Evolutionary conservation across 2,888 invertebrate genomes (phyloP), one percentile per base, ranked within the genome.

Genomic region (Ctena decussata): DNA sequence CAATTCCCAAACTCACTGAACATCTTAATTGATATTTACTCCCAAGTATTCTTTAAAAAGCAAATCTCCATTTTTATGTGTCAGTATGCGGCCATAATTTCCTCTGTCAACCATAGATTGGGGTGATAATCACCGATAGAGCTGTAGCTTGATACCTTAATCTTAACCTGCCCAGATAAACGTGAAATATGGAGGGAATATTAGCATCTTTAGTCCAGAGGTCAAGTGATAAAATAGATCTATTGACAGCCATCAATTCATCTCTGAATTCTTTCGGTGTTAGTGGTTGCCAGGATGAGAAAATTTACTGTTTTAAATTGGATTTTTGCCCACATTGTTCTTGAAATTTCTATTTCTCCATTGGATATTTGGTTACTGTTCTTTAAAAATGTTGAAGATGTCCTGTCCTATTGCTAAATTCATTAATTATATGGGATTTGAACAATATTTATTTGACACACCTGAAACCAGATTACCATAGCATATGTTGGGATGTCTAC

Each of bases 81-180:
- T 65, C 24, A 21, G 65, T 12, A 18, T 32, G 65, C 5, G 65
- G 65, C 24, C 18, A 24, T 65, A 65, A 65, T 65, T 65, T 65
- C 65, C 65, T 57, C 57, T 65, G 65, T 65, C 65, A 65, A 5
- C 65, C 65, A 32, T 11, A 65, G 65, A 35, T 65, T 65, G 65
- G 30, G 32, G 32, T 35, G 65, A 65, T 65, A 65, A 65, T 35
- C 65, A 65, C 65, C 6, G 35, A 65, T 35, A 65, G 15, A 35
- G 35, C 27, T 65, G 65, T 65, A 65, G 32, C 18, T 32, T 65
- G 65, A 65, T 65, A 65, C 65, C 65, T 35, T 65, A 65, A 65
- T 65, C 65, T 65, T 35, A 65, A 65, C 65, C 65, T 65, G 65
- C 65, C 65, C 35, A 65, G 65, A 65, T 65, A 65, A 65, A 65